Evolutionary conservation across 2,888 invertebrate genomes (phyloP).

Genomic region (Xestia c-nigrum): DNA sequence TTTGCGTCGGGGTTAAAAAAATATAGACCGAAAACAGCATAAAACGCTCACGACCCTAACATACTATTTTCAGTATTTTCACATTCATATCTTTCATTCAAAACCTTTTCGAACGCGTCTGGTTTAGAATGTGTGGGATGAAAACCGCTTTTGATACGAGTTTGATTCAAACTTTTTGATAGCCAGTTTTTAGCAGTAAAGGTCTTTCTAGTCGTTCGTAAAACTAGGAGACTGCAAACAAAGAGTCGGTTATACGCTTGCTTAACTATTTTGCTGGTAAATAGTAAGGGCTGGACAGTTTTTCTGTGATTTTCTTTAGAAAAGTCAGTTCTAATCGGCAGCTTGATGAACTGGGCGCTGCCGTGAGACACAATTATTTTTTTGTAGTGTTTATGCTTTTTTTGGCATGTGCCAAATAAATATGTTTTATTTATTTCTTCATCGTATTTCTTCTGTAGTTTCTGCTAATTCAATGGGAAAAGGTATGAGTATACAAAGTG

Average conservation of each 20-base stretch:
- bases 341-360: too few relatives aligned
- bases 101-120: slow-evolving; percentile 15
- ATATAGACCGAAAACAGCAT: background rate
- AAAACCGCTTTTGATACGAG: slow-evolving; percentile 16
- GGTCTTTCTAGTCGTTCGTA: background rate
- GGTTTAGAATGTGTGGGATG: slow-evolving; percentile 25
- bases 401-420: too few relatives aligned
- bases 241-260: background rate
- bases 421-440: too few relatives aligned
- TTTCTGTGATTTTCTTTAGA: too few relatives aligned
- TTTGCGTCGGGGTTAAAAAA: too few relatives aligned
- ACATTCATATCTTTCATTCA: slow-evolving; percentile 30
- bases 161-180: slow-evolving; percentile 10
- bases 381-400: too few relatives aligned
- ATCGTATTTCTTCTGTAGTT: background rate
- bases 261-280: background rate
- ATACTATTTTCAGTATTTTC: slow-evolving; percentile 19
- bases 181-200: background rate
- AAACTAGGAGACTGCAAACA: background rate
- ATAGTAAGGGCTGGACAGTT: too few relatives aligned
- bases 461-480: background rate
- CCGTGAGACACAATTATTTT: too few relatives aligned
- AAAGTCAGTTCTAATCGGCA: too few relatives aligned
- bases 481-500: background rate
- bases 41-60: background rate